Evolutionary conservation across 2,797 vertebrate species (phyloP).

Genomic region (Mus spretus): DNA sequence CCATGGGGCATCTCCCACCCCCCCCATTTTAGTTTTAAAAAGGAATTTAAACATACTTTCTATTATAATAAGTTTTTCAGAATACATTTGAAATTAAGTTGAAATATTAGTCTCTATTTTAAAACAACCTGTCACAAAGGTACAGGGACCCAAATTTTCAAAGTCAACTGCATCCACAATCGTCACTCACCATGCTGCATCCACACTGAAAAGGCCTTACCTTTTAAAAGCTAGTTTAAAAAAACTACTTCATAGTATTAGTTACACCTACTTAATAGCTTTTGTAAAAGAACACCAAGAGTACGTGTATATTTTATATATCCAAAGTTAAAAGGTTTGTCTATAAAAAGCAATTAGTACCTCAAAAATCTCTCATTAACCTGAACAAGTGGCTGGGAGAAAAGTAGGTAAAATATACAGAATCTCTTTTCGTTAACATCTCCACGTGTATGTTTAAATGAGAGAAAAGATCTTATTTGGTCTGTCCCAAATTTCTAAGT

Average conservation of each 20-base stretch:
- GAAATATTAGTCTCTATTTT: conserved; percentile 39
- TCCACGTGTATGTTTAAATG: conserved; percentile 24
- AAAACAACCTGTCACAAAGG: conserved; percentile 47
- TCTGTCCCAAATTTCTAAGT: conserved; percentile 48
- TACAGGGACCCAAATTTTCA: conserved; percentile 35
- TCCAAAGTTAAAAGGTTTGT: conserved; percentile 53
- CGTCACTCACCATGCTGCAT: conserved; percentile 25
- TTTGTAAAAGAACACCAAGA: conserved; percentile 19
- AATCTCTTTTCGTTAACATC: conserved; percentile 40
- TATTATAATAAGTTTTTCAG: conserved; percentile 59
- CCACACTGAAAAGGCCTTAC: conserved; percentile 70
- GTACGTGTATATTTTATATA: conserved; percentile 36
- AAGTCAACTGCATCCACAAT: conserved; percentile 58
- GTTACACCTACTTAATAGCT: conserved; percentile 34
- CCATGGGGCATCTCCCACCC: too few species aligned
- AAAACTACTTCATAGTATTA: conserved; percentile 26
- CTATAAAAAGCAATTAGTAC: conserved; percentile 36
- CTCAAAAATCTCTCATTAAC: conserved; percentile 44
- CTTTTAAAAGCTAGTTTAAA: conserved; percentile 68
- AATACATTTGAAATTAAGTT: conserved; percentile 58
- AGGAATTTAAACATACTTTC: conserved; percentile 46
- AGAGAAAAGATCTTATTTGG: conserved; percentile 38
- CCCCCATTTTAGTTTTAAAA: conserved; percentile 53
- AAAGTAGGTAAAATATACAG: conserved; percentile 15
- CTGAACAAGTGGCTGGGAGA: neutral